Base-by-base conservation (phyloP, 2,888 invertebrate species). In the Volucella inflata region DNA sequence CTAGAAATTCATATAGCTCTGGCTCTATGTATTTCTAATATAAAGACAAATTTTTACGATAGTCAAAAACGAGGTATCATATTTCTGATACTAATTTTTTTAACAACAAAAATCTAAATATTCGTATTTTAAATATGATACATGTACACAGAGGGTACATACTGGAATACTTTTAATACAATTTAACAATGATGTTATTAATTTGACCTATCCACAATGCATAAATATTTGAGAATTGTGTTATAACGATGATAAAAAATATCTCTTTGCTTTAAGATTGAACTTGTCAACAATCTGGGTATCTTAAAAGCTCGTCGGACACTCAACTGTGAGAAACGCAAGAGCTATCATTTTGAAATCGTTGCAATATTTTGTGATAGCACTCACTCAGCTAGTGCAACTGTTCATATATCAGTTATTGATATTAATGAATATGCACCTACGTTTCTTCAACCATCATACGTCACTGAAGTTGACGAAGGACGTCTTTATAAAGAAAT, bases 351-450 rank as follows among this genome's bases (percentile, higher is more conserved):
- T 93, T 98, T 99, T 92, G 97, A 98, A 93, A 97, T 98, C 91
- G 96, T 97, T 72, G 98, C 98, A 48, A 95, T 98, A 84, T 97
- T 97, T 88, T 98, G 98, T 92, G 96, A 96, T 90, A 97, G 97
- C 82, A 95, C 95, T 87, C 96, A 96, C 90, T 96, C 96, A 21
- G 95, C 96, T 91, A 97, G 98, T 89, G 98, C 97, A 2, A 97
- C 97, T 46, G 97, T 98, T 68, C 97, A 97, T 93, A 97, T 99
- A 89, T 97, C 97, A 17, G 98, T 99, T 85, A 96, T 97, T 78
- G 99, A 99, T 93, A 98, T 98, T 88, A 99, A 99, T 93, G 98
- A 98, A 92, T 98, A 96, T 93, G 96, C 97, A 36, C 99, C 99
- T 1, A 96, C 96, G 84, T 99, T 98, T 93, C 94, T 96, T 68